phyloP scores from a whole-genome alignment of 1,140 invertebrate genomes.

The Euschistus heros region DNA sequence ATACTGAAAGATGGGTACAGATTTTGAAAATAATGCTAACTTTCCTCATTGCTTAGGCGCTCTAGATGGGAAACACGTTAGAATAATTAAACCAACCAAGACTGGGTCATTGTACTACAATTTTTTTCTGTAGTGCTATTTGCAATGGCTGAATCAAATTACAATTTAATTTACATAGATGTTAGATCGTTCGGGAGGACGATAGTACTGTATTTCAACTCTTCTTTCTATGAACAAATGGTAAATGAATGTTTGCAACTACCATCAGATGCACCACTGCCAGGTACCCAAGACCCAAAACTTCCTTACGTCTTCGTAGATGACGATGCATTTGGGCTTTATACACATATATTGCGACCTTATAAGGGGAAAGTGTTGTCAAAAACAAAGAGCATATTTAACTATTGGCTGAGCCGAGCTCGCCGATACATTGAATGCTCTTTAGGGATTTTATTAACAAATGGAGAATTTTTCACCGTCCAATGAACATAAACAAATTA shows the following conservation, averaged over 20 bases:
- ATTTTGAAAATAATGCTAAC: neutral
- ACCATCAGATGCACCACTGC: neutral
- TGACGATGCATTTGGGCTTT: neutral
- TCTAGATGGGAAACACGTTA: neutral
- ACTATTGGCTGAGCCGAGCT: too few relatives aligned
- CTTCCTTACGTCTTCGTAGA: neutral
- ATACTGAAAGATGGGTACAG: neutral
- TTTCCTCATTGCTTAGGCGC: too few relatives aligned
- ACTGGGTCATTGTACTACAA: neutral
- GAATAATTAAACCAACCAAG: neutral
- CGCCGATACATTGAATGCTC: too few relatives aligned
- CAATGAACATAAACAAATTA: conserved; percentile 38
- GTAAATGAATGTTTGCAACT: neutral
- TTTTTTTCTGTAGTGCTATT: neutral
- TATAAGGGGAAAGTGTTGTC: neutral
- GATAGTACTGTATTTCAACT: neutral
- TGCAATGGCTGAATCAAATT: neutral
- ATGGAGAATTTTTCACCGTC: too few relatives aligned
- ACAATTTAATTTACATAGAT: neutral
- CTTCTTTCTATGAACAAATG: neutral
- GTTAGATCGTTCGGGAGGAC: neutral
- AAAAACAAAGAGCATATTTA: conserved; percentile 23
- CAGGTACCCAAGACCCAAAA: neutral
- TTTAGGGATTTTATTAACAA: too few relatives aligned
- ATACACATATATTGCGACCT: neutral